Conservation (phyloP, 2,797 vertebrate species). For the Anisognathus igniventris region DNA sequence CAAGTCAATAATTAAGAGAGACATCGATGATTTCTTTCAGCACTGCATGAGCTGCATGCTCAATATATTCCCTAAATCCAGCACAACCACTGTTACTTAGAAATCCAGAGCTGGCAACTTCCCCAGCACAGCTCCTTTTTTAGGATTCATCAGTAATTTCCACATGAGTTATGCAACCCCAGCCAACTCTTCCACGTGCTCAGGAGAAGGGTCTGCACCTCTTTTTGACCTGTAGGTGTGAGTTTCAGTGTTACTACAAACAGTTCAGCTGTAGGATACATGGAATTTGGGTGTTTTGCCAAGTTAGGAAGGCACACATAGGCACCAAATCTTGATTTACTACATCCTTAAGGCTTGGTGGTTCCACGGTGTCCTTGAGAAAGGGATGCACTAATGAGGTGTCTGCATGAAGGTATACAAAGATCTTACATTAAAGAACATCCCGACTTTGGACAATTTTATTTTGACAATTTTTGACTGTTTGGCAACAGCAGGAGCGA, state of each 20-base stretch:
- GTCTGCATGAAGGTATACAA: fast-evolving
- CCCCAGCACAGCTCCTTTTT: not conserved
- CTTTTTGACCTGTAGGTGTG: not conserved
- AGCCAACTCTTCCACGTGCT: not conserved
- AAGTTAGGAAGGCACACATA: not conserved
- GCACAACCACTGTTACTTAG: not conserved
- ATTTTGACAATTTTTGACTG: no score
- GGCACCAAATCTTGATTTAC: not conserved
- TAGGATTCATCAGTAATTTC: not conserved
- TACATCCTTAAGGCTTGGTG: no score
- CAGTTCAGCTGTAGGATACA: not conserved
- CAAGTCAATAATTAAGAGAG: not conserved
- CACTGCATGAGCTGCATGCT: fast-evolving
- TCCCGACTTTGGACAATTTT: not conserved
- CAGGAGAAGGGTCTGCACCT: no score
- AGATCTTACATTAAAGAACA: not conserved
- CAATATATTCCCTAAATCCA: not conserved
- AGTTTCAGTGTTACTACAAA: not conserved
- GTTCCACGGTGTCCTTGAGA: not conserved
- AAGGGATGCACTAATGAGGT: not conserved
- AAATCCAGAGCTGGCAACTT: not conserved
- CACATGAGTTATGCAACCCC: fast-evolving
- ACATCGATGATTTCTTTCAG: fast-evolving
- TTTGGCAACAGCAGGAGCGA: fast-evolving
- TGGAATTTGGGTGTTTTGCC: not conserved